Evolutionary conservation across 2,797 vertebrate species (phyloP).

Genomic region (Sitta carolinensis): DNA sequence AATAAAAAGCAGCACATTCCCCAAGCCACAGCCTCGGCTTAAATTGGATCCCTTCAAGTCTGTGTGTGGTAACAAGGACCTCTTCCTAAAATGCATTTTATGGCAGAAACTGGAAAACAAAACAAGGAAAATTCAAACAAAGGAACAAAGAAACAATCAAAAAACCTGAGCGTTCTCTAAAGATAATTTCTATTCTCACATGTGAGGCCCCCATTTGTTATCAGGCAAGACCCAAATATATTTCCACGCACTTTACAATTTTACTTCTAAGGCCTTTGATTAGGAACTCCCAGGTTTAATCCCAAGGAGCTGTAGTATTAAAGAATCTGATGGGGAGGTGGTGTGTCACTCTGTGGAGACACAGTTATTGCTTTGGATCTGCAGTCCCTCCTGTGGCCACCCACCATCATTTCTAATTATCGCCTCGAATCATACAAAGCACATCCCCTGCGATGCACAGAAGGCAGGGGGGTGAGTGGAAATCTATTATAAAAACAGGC

Average conservation of each 20-base stretch:
- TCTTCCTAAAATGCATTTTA: background rate
- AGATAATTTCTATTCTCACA: background rate
- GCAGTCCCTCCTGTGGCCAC: slow-evolving; percentile 26
- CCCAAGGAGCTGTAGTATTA: background rate
- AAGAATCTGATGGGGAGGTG: background rate
- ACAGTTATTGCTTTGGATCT: slow-evolving; percentile 8
- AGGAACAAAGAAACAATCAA: background rate
- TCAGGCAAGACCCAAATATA: background rate
- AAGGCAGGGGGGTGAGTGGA: slow-evolving; percentile 54
- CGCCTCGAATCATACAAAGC: slow-evolving; percentile 33
- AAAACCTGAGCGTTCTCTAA: background rate
- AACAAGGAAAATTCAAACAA: background rate
- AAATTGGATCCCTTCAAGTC: background rate
- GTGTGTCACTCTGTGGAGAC: background rate
- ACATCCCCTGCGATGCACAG: slow-evolving; percentile 28
- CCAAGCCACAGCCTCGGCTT: background rate
- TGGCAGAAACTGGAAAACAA: background rate
- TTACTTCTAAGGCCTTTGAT: background rate
- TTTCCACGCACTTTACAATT: background rate
- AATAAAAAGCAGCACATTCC: background rate
- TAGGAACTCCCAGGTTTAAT: background rate
- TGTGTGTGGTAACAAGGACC: background rate
- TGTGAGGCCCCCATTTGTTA: background rate
- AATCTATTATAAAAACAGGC: slow-evolving; percentile 46
- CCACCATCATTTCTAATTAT: slow-evolving; percentile 52